phyloP scores from a whole-genome alignment of 2,888 invertebrate genomes.

The Loripinus fragilis region DNA sequence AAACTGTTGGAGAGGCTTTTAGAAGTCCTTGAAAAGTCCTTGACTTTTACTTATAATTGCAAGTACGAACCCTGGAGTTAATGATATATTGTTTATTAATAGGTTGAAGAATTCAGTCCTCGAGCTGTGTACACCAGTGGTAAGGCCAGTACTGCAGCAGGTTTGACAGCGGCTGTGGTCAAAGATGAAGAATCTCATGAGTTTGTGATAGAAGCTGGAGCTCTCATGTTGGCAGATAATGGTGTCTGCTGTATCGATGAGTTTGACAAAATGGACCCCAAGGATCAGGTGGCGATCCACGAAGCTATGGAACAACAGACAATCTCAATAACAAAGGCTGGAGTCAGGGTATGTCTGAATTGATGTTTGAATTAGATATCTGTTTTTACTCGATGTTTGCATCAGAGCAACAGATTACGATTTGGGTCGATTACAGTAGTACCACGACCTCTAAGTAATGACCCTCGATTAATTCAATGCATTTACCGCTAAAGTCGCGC shows the following conservation, averaged over 20 bases:
- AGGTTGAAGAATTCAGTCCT: slow-evolving; percentile 94
- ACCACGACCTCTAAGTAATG: too few species aligned
- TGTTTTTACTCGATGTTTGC: too few species aligned
- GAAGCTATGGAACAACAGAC: slow-evolving; percentile 99
- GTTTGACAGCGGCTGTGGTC: slow-evolving; percentile 99
- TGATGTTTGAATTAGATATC: too few species aligned
- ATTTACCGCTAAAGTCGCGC: too few species aligned
- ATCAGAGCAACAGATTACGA: too few species aligned
- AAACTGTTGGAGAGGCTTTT: too few species aligned
- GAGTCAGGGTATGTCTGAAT: slow-evolving; percentile 82
- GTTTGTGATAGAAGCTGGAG: slow-evolving; percentile 99
- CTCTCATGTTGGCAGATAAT: slow-evolving; percentile 99
- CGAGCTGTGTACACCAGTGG: slow-evolving; percentile 99
- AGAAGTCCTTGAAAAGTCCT: too few species aligned
- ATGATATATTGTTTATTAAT: too few species aligned
- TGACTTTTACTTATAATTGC: too few species aligned
- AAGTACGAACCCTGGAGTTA: too few species aligned
- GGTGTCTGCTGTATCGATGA: slow-evolving; percentile 99
- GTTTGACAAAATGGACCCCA: slow-evolving; percentile 99
- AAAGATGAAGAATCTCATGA: slow-evolving; percentile 98
- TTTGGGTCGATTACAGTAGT: too few species aligned
- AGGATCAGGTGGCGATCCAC: slow-evolving; percentile 99
- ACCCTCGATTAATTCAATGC: too few species aligned
- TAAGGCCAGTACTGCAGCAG: slow-evolving; percentile 98
- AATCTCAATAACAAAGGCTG: slow-evolving; percentile 97